Evolutionary conservation across 2,888 invertebrate species (phyloP), one percentile per base, ranked within the genome.

Genomic region (Cosmia pyralina): DNA sequence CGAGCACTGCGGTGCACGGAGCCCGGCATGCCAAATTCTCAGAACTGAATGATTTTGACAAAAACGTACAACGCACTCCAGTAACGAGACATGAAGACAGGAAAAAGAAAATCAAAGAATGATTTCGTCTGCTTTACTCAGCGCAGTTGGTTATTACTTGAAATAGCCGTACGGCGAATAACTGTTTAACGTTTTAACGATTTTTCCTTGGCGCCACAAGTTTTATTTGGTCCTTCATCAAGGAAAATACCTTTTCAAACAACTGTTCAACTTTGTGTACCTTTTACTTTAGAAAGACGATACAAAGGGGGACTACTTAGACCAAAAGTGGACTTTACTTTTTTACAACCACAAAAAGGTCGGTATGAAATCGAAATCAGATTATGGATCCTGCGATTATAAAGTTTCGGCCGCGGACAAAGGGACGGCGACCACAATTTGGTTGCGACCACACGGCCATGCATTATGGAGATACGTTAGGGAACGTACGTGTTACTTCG

Each of bases 291-390:
- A 85, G 88, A 86, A 88, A 89, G 89, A 90, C 88, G 87, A 88
- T 87, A 90, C 90, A 91, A 92, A 93, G 87, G 88, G 87, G 87
- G 87, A 86, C 87, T 88, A 87, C 88, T 89, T 89, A 88, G 87
- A 82, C 89, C 88, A 88, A 89, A 89, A 91, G 91, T 89, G 89
- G 90, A 89, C 89, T 90, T 91, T 88, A 90, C 90, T 93, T 94
- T 93, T 94, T 94, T 94, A 92, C 86, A 81, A 86, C 89, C 90
- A 90, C 93, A 95, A 94, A 95, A 94, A 94, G 93, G 91, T 88
- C 87, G 88, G 92, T 89, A 91, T 91, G 92, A 92, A 93, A 94
- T 94, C 92, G 93, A 93, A 94, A 94, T 93, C 92, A 91, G 94
- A 94, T 94, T 94, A 94, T 88, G 88, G 90, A 89, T 91, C 92